Base-by-base conservation (phyloP, 2,113 vertebrate genomes). In the Fulmarus glacialis region DNA sequence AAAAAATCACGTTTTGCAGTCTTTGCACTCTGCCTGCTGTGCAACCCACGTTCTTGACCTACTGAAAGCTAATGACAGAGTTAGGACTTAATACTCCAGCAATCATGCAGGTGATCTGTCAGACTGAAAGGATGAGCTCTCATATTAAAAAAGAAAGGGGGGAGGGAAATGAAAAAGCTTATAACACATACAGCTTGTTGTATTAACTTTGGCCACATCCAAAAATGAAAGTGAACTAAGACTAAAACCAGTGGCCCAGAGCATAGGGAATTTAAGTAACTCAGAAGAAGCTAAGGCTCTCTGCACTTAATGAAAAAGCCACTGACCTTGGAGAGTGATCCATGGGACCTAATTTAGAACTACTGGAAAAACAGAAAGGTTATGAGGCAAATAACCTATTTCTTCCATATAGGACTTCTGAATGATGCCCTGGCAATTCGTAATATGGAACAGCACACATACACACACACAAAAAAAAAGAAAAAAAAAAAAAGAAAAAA, bases 261-360 rank as follows among this genome's bases (percentile, higher is more conserved):
- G 81, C 77, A 81, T 0, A 52, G 22, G 52, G 81, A 93, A 92
- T 93, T 89, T 68, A 85, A 94, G 95, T 68, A 84, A 96, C 91
- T 87, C 62, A 58, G 78, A 87, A 82, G 74, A 36, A 87, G 96
- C 64, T 83, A 89, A 95, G 93, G 94, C 52, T 79, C 66, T 92
- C 50, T 89, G 77, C 95, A 94, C 85, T 95, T 96, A 95, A 97
- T 97, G 96, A 82, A 97, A 96, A 97, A 97, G 80, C 45, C 80
- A 93, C 55, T 96, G 92, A 97, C 71, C 96, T 96, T 95, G 75
- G 91, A 92, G 93, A 89, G 32, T 19, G 63, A 92, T 89, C 73
- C 63, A n/a, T 94, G 34, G 36, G 40, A 90, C 29, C 32, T 87
- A 83, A 95, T 97, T 93, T 93, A 67, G 92, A 96, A 80, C 26